Evolutionary conservation across 2,797 vertebrate species (phyloP).

Genomic region (Pitangus sulphuratus): DNA sequence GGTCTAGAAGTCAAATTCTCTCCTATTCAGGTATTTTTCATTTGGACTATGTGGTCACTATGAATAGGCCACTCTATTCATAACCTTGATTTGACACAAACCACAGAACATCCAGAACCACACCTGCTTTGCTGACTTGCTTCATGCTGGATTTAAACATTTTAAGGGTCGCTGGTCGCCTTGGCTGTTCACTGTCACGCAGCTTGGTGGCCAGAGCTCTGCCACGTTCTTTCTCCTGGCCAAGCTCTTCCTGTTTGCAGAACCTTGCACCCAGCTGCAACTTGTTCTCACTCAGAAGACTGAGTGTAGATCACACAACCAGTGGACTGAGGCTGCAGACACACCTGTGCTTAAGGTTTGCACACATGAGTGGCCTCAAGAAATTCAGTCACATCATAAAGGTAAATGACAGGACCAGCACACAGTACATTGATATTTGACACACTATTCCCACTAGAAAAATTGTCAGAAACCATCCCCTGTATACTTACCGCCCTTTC

Average conservation of each 20-base stretch:
- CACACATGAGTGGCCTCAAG: not conserved
- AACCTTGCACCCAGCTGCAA: not conserved
- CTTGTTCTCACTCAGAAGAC: not conserved
- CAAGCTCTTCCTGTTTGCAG: not conserved
- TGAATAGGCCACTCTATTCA: not conserved
- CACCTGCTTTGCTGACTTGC: not conserved
- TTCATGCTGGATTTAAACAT: not conserved
- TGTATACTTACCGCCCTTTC: not conserved
- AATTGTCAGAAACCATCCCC: not conserved
- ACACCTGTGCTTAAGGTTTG: not conserved
- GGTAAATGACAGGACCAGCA: not conserved
- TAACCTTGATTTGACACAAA: not conserved
- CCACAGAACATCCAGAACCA: not conserved
- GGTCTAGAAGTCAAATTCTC: not conserved
- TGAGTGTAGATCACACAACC: not conserved
- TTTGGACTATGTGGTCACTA: not conserved
- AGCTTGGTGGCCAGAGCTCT: not conserved
- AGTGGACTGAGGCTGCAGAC: not conserved
- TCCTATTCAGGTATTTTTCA: not conserved
- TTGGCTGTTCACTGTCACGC: accelerated
- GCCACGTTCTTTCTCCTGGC: not conserved
- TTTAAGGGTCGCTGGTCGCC: not conserved
- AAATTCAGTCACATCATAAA: not conserved
- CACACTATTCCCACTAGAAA: not conserved
- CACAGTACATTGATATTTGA: not conserved